These are phyloP conservation scores for Maniola jurtina DNA, from an alignment of 1,140 invertebrate genomes.

Conservation along the genomic window DNA sequence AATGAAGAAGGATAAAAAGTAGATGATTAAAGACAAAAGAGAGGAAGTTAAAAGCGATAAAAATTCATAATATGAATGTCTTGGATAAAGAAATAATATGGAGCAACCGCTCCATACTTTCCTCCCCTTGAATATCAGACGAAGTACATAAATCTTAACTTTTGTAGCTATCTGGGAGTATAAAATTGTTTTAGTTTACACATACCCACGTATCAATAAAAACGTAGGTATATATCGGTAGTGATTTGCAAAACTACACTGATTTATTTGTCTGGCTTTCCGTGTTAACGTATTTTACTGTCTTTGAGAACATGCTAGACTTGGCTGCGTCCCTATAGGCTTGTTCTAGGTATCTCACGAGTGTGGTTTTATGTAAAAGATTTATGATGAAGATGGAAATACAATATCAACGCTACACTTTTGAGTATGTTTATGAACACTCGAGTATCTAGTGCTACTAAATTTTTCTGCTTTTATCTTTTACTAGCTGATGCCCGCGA, in stretches of 20 bases:
- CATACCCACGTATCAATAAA: conserved; percentile 37
- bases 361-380: conserved; percentile 7
- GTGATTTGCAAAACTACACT: conserved; percentile 55
- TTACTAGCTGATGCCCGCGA: too few species aligned
- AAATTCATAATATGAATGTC: too few species aligned
- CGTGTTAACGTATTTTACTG: conserved; percentile 37
- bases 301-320: conserved; percentile 24
- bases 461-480: too few species aligned
- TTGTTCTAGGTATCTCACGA: conserved; percentile 8
- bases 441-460: too few species aligned
- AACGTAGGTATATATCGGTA: conserved; percentile 30
- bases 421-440: background rate
- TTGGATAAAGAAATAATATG: too few species aligned
- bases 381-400: conserved; percentile 6
- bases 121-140: conserved; percentile 23
- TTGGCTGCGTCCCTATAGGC: conserved; percentile 26
- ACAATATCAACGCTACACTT: conserved; percentile 3
- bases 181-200: conserved; percentile 61
- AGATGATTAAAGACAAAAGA: too few species aligned
- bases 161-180: conserved; percentile 54
- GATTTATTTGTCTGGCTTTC: conserved; percentile 64
- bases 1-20: too few species aligned
- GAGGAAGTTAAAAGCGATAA: too few species aligned
- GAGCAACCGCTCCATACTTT: conserved; percentile 21
- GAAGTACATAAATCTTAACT: conserved; percentile 63